These are phyloP conservation scores for Onthophagus taurus DNA, from an alignment of 1,140 invertebrate genomes.

Conservation along the genomic window DNA sequence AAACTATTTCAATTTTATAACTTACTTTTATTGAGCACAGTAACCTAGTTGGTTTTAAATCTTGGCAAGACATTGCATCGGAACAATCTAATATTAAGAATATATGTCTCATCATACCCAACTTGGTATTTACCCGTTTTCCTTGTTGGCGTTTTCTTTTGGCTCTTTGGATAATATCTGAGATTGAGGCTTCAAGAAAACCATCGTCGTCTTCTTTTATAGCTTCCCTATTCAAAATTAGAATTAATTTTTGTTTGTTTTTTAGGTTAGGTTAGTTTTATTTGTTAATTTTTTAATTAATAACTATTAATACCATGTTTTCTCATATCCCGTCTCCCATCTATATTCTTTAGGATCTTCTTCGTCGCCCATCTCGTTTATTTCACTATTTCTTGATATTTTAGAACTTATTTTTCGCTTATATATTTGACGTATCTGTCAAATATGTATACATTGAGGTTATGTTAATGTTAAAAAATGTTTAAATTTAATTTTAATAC, in stretches of 20 bases:
- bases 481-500: too few relatives aligned
- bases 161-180: slow-evolving; percentile 83
- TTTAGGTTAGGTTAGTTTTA: too few relatives aligned
- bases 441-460: too few relatives aligned
- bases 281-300: slow-evolving; percentile 4
- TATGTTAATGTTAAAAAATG: too few relatives aligned
- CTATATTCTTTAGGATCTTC: slow-evolving; percentile 87
- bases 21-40: slow-evolving; percentile 77
- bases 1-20: slow-evolving; percentile 4
- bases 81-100: slow-evolving; percentile 90
- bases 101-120: slow-evolving; percentile 95
- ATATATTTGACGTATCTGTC: too few relatives aligned
- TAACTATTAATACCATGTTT: slow-evolving; percentile 63
- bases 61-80: slow-evolving; percentile 85
- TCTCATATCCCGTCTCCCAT: slow-evolving; percentile 96
- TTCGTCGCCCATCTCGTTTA: slow-evolving; percentile 55
- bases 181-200: slow-evolving; percentile 75
- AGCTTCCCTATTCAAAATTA: slow-evolving; percentile 65
- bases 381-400: too few relatives aligned
- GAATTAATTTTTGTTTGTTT: slow-evolving; percentile 7
- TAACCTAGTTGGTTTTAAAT: slow-evolving; percentile 90
- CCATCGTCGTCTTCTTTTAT: slow-evolving; percentile 94
- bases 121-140: slow-evolving; percentile 61
- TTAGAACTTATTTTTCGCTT: too few relatives aligned
- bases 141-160: slow-evolving; percentile 68